Percentiles rank a stretch among this genome's conserved stretches.
Conservation (phyloP, 92 coral and sea anemone species). For the Ricordea florida region DNA sequence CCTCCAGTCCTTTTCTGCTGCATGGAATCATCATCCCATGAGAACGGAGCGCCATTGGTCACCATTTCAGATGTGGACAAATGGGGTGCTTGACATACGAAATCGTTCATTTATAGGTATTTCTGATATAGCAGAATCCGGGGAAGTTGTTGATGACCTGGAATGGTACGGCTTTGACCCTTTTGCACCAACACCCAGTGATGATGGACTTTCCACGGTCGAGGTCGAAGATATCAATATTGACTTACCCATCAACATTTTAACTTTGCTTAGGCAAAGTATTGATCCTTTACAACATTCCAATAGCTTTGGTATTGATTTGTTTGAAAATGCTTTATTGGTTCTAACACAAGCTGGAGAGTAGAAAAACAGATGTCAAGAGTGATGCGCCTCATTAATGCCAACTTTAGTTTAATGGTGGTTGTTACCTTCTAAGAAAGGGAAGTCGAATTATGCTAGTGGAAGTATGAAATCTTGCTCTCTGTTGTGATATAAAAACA, state of each 20-base stretch:
- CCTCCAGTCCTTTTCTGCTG: slow-evolving; percentile 29
- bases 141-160: slow-evolving; percentile 6
- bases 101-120: neutral
- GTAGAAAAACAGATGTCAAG: neutral
- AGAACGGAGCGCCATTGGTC: slow-evolving; percentile 53
- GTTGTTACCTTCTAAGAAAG: too few species aligned
- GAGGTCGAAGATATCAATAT: slow-evolving; percentile 12
- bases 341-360: neutral
- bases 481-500: too few species aligned
- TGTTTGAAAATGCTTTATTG: slow-evolving; percentile 22
- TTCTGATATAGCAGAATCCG: neutral
- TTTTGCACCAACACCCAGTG: slow-evolving; percentile 39
- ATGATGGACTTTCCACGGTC: slow-evolving; percentile 21
- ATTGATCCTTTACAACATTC: slow-evolving; percentile 34
- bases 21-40: slow-evolving; percentile 66
- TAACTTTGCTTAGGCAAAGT: slow-evolving; percentile 5
- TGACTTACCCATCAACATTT: neutral
- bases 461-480: too few species aligned
- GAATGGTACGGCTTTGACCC: slow-evolving; percentile 42
- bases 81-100: slow-evolving; percentile 41
- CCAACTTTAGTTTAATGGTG: too few species aligned
- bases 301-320: slow-evolving; percentile 17
- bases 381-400: neutral
- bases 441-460: too few species aligned
- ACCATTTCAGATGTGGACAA: slow-evolving; percentile 49